phyloP scores from a whole-genome alignment of 2,113 vertebrate species.

The Pteruthius melanotis region DNA sequence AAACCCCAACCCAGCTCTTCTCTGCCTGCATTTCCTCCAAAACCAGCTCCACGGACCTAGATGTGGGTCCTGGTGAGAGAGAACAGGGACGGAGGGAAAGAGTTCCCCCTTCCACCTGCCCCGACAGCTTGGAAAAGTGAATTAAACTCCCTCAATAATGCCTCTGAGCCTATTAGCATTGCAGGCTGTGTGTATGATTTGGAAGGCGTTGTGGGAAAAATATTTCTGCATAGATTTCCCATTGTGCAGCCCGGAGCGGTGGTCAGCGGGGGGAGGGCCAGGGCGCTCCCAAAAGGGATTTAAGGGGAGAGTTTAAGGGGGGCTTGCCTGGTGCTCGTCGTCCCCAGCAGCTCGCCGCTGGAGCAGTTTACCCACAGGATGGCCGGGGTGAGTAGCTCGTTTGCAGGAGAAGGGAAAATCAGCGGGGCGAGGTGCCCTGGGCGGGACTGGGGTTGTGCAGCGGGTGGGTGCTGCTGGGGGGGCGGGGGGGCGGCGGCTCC shows the following conservation, averaged over 20 bases:
- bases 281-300: not conserved
- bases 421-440: not conserved
- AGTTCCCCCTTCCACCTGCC: not conserved
- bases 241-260: not conserved
- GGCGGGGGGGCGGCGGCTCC: not conserved
- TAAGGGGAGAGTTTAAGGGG: not conserved
- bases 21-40: not conserved
- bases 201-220: constrained; percentile 50
- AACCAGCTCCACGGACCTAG: not conserved
- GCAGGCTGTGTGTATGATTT: constrained; percentile 10
- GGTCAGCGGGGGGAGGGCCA: not conserved
- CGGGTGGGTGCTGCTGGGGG: not conserved
- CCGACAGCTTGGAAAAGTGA: not conserved
- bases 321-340: not conserved
- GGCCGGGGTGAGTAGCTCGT: not conserved
- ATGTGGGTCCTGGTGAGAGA: not conserved
- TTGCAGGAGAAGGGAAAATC: not conserved
- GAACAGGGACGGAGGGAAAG: not conserved
- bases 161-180: constrained; percentile 23
- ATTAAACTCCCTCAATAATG: not conserved
- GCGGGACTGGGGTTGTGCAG: not conserved
- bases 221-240: constrained; percentile 33
- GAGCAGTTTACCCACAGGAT: not conserved
- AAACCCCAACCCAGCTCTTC: not conserved
- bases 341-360: not conserved